Evolutionary conservation across 2,113 vertebrate genomes (phyloP).

Genomic region (Chiloscyllium plagiosum): DNA sequence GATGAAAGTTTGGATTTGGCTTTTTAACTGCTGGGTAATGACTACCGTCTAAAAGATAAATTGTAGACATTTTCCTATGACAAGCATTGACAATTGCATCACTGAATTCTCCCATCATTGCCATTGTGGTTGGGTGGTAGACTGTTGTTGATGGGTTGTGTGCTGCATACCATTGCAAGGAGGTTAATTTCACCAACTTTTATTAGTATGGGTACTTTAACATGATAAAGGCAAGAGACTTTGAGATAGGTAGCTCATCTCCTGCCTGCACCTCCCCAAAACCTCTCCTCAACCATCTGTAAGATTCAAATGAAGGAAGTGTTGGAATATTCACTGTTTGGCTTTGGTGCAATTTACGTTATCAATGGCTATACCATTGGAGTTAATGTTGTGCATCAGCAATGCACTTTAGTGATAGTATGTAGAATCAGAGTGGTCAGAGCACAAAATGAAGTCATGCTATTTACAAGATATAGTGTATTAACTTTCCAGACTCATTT

Average conservation of each 20-base stretch:
- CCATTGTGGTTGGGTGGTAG: not conserved
- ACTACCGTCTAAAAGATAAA: not conserved
- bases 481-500: not conserved
- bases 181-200: not conserved
- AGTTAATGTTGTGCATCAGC: not conserved
- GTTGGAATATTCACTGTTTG: not conserved
- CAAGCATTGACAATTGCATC: not conserved
- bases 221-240: not conserved
- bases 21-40: not conserved
- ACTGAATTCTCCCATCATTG: not conserved
- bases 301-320: not conserved
- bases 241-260: not conserved
- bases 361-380: not conserved
- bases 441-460: not conserved
- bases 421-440: too few species aligned
- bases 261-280: not conserved
- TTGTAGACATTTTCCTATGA: not conserved
- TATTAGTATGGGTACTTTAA: not conserved
- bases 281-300: not conserved
- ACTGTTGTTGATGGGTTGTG: not conserved
- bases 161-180: not conserved
- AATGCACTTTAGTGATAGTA: not conserved
- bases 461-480: not conserved
- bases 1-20: not conserved
- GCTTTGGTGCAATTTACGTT: not conserved